Percentiles rank a stretch among this genome's conserved stretches.
Evolutionary conservation across 2,888 invertebrate genomes (phyloP).

Genomic region (Odontothrips loti): DNA sequence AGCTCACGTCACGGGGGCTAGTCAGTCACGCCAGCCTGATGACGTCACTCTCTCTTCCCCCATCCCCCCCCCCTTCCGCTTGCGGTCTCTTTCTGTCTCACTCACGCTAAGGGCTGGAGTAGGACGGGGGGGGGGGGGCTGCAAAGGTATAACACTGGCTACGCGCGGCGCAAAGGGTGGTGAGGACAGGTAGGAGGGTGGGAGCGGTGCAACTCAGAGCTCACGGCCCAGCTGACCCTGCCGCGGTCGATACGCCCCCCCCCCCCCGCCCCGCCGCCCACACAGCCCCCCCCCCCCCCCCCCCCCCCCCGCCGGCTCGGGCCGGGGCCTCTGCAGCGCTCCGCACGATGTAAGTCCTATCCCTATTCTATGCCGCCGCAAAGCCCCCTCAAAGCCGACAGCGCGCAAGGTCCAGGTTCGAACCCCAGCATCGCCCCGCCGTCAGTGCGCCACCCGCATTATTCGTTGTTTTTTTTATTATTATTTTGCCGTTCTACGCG

Average conservation of each 20-base stretch:
- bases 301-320: not conserved
- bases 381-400: too few relatives aligned
- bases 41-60: not conserved
- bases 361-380: too few relatives aligned
- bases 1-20: too few relatives aligned
- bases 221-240: conserved; percentile 18
- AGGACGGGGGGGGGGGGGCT: not conserved
- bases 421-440: too few relatives aligned
- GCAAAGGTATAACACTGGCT: conserved; percentile 22
- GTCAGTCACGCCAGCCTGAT: not conserved
- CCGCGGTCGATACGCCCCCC: conserved; percentile 5
- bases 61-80: too few relatives aligned
- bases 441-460: not conserved
- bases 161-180: too few relatives aligned
- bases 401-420: too few relatives aligned
- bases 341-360: not conserved
- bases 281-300: too few relatives aligned
- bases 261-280: not conserved
- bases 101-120: too few relatives aligned
- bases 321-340: not conserved
- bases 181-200: not conserved
- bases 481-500: too few relatives aligned
- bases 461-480: too few relatives aligned
- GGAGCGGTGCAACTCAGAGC: conserved; percentile 6
- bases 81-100: too few relatives aligned